Conservation (phyloP, 2,797 vertebrate species). For the Oryzias sinensis region DNA sequence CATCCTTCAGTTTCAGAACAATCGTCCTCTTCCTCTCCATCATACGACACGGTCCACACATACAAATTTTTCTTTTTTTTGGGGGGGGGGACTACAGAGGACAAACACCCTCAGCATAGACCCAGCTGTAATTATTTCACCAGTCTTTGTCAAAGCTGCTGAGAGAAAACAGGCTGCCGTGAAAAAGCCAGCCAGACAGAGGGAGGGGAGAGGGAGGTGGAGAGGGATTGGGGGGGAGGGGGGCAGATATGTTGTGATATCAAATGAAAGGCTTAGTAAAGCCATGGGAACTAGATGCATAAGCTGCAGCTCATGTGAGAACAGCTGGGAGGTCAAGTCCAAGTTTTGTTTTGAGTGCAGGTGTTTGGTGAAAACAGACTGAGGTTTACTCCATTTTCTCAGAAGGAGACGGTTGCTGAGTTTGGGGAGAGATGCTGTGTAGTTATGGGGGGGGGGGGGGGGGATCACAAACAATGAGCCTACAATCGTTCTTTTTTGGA, state of each 20-base stretch:
- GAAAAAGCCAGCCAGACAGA: slow-evolving; percentile 60
- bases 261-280: slow-evolving; percentile 67
- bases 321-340: slow-evolving; percentile 50
- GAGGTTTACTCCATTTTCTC: slow-evolving; percentile 8
- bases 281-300: slow-evolving; percentile 68
- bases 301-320: slow-evolving; percentile 55
- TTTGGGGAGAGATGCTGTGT: slow-evolving; percentile 12
- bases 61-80: slow-evolving; percentile 23
- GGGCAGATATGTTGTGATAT: slow-evolving; percentile 70
- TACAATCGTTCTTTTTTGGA: background rate
- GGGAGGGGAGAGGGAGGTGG: slow-evolving; percentile 1
- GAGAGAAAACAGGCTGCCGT: slow-evolving; percentile 73
- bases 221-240: background rate
- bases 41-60: slow-evolving; percentile 71
- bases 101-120: slow-evolving; percentile 64
- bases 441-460: background rate
- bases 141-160: slow-evolving; percentile 72
- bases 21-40: slow-evolving; percentile 79
- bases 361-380: slow-evolving; percentile 50
- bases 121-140: slow-evolving; percentile 75
- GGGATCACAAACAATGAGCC: background rate
- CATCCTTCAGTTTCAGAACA: slow-evolving; percentile 75
- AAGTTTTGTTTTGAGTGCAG: slow-evolving; percentile 44
- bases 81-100: slow-evolving; percentile 56
- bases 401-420: slow-evolving; percentile 3